Conservation (phyloP, 1,140 invertebrate species). For the Lepidurus packardi region DNA sequence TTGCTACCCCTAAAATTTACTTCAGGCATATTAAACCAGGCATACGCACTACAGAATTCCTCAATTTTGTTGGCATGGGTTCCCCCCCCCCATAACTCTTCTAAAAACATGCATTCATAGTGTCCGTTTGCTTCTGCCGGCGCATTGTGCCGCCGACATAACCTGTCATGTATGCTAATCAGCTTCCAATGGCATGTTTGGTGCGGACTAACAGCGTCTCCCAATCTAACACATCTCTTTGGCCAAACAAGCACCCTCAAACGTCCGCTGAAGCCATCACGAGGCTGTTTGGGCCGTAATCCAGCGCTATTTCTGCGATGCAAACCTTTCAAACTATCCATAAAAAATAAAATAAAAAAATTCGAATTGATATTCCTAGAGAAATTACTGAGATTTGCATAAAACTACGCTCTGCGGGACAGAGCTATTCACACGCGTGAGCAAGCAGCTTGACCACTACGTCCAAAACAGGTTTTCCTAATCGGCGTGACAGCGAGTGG, state of each 20-base stretch:
- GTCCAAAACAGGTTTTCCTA: neutral
- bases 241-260: no score
- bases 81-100: no score
- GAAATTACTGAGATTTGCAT: neutral
- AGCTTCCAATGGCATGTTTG: neutral
- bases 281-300: neutral
- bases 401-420: neutral
- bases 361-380: no score
- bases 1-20: neutral
- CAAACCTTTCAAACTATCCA: no score
- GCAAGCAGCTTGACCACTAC: neutral
- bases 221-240: neutral
- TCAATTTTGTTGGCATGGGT: no score
- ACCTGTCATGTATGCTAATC: conserved; percentile 15
- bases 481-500: conserved; percentile 9
- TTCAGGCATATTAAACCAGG: neutral
- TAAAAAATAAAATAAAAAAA: no score
- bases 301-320: neutral
- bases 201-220: neutral
- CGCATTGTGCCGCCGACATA: neutral
- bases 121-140: neutral
- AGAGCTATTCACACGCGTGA: neutral
- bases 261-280: neutral
- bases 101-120: neutral
- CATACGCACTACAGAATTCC: no score